Base-by-base conservation (phyloP, 2,113 vertebrate genomes). In the Trochalopteron elliotii region DNA sequence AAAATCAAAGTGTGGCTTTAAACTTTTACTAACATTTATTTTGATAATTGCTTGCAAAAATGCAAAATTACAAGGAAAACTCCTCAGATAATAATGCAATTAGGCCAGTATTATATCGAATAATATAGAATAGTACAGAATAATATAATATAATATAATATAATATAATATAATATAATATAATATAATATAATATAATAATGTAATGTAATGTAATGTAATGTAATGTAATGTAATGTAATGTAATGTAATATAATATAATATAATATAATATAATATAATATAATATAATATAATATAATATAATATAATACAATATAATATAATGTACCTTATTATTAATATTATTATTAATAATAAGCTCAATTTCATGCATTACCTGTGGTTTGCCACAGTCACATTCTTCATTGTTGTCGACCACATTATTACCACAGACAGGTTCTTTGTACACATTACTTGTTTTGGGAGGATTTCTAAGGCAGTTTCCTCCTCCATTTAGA, bases 341-440 rank as follows among this genome's bases (percentile, higher is more conserved):
- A n/a, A n/a, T n/a, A n/a, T n/a, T n/a, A n/a, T n/a, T n/a, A n/a
- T n/a, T n/a, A n/a, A n/a, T n/a, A n/a, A 39, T 39, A 39, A 39
- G 17, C 11, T 91, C 33, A 57, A 53, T 71, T 82, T 49, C 4
- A 33, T 28, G 44, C 52, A 33, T 94, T 96, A 99, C 99, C 98
- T 98, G 25, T 1, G 98, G 97, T 60, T 91, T 96, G 47, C 99
- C 99, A 87, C 99, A 99, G 96, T 99, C 99, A 47, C 99, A 99
- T 87, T 99, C 94, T 90, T 99, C 99, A 44, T 94, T 97, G 6
- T 47, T 65, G 24, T 99, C 98, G 7, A 99, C 87, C 42, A 98
- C 89, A 3, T 98, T 98, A 28, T 99, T 99, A 9, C 99, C 99
- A 90, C 99, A 99, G 76, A 93, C 42, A 13, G 98, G 93, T 8